Conservation (phyloP, 1,140 invertebrate species). For the Steinernema khuongi region DNA sequence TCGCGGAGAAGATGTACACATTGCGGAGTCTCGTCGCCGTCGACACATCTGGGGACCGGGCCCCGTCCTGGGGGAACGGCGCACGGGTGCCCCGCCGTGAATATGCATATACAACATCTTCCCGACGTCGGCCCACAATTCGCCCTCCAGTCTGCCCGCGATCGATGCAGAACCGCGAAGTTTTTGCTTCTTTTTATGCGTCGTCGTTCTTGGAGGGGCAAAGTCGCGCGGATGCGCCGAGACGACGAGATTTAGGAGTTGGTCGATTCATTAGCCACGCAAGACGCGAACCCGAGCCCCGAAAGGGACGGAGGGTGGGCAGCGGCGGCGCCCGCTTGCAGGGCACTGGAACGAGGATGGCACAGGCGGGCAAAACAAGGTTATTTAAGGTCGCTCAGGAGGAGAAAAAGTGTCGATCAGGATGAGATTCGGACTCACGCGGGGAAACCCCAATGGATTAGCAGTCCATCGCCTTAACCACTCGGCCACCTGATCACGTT, state of each 20-base stretch:
- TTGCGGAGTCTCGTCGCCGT: no score
- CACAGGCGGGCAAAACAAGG: background rate
- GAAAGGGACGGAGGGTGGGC: no score
- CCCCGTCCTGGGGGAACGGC: no score
- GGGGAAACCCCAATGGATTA: conserved; percentile 55
- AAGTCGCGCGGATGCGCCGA: conserved; percentile 8
- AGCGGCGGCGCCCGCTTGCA: background rate
- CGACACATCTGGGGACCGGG: no score
- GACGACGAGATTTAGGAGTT: conserved; percentile 1
- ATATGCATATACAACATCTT: background rate
- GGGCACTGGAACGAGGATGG: background rate
- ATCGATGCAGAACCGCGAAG: background rate
- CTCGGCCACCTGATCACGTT: conserved; percentile 50
- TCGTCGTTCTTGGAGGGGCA: background rate
- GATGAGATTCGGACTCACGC: conserved; percentile 56
- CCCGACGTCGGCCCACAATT: background rate
- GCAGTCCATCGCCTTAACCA: conserved; percentile 56
- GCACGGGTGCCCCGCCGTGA: background rate
- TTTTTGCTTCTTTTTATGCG: conserved; percentile 13
- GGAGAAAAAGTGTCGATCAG: conserved; percentile 37
- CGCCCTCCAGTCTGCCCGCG: background rate
- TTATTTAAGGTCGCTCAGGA: no score
- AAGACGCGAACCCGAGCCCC: background rate
- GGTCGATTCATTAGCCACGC: conserved; percentile 9
- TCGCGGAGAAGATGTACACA: background rate